Evolutionary conservation across 2,797 vertebrate genomes (phyloP).

Genomic region (Lagodon rhomboides): DNA sequence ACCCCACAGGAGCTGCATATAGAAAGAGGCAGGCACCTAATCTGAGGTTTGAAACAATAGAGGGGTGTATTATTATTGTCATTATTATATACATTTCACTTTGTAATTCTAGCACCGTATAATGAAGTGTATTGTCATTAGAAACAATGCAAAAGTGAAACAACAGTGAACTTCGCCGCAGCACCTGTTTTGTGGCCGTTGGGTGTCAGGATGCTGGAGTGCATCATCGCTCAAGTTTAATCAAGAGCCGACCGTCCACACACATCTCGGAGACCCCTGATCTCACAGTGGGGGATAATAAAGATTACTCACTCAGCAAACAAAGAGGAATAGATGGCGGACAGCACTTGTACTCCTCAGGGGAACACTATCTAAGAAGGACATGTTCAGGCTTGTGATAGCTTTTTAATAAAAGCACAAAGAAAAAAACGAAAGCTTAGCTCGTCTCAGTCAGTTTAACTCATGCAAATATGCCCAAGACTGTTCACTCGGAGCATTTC

Average conservation of each 20-base stretch:
- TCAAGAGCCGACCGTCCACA: constrained; percentile 11
- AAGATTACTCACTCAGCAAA: constrained; percentile 31
- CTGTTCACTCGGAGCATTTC: constrained; percentile 58
- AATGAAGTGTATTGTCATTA: not conserved
- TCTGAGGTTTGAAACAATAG: not conserved
- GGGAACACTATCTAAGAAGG: constrained; percentile 24
- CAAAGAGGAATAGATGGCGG: constrained; percentile 46
- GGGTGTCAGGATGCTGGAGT: not conserved
- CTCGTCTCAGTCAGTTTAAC: constrained; percentile 61
- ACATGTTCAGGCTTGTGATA: constrained; percentile 26
- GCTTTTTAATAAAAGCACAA: constrained; percentile 57
- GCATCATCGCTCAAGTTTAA: constrained; percentile 23
- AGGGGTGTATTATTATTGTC: not conserved
- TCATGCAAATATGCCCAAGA: constrained; percentile 59
- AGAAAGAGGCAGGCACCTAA: not conserved
- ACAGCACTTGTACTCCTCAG: constrained; percentile 25
- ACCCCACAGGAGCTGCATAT: not conserved
- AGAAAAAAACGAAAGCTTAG: constrained; percentile 42
- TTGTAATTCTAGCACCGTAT: not conserved
- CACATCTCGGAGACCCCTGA: constrained; percentile 15
- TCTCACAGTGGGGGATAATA: constrained; percentile 18
- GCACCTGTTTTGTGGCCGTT: not conserved
- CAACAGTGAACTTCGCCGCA: not conserved
- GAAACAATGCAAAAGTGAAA: not conserved
- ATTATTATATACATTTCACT: too few relatives aligned